Conservation (phyloP, 2,888 invertebrate species). For the Amaurobius ferox region DNA sequence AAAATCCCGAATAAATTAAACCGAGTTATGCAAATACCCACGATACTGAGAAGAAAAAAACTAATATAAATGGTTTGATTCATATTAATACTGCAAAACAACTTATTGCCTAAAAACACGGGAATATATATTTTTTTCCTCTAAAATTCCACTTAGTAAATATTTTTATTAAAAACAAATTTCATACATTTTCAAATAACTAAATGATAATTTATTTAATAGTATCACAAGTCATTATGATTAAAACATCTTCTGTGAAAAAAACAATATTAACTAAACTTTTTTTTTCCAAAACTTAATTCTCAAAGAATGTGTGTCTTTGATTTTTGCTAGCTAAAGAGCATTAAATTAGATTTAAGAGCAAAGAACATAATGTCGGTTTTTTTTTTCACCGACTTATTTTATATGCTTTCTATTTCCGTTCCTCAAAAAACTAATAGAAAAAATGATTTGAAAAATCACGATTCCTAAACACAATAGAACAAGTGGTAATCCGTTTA, state of each 20-base stretch:
- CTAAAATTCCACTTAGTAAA: background rate
- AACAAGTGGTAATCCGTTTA: slow-evolving; percentile 10
- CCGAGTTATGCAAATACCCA: background rate
- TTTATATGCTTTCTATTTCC: slow-evolving; percentile 19
- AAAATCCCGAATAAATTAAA: slow-evolving; percentile 5
- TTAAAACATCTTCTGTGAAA: slow-evolving; percentile 10
- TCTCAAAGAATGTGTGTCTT: slow-evolving; percentile 7
- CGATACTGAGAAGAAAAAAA: background rate
- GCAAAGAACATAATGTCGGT: slow-evolving; percentile 22
- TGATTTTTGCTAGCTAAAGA: slow-evolving; percentile 27
- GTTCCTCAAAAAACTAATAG: slow-evolving; percentile 1
- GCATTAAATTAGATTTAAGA: slow-evolving; percentile 24
- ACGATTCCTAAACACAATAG: slow-evolving; percentile 1
- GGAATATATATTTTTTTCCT: background rate
- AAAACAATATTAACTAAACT: background rate
- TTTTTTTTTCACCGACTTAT: slow-evolving; percentile 1
- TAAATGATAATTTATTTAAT: slow-evolving; percentile 29
- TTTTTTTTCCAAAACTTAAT: slow-evolving; percentile 7
- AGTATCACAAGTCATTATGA: slow-evolving; percentile 17
- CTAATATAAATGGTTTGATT: background rate
- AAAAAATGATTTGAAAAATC: slow-evolving; percentile 13
- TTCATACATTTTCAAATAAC: slow-evolving; percentile 15
- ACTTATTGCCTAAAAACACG: background rate
- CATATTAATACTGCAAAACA: background rate
- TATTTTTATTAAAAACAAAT: slow-evolving; percentile 12